Base-by-base conservation (phyloP, 2,888 invertebrate species). In the Coenonympha glycerion region DNA sequence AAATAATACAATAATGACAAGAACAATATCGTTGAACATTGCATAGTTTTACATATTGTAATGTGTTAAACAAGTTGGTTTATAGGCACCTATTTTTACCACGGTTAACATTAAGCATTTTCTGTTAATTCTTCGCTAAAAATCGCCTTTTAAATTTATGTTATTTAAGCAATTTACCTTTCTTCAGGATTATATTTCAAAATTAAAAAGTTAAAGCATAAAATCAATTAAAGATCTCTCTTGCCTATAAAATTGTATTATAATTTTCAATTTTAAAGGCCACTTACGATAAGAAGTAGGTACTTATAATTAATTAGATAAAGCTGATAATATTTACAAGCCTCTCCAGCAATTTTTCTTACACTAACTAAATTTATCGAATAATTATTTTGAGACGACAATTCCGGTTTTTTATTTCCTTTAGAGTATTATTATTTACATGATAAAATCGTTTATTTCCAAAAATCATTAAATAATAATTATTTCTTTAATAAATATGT, bases 261-360 rank as follows among this genome's bases (percentile, higher is more conserved):
- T 22, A 26, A 26, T 39, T 24, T 41, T 18, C 28, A 41, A 41
- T 41, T n/a, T 39, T 16, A 11, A 40, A 30, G 19, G 30, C 13
- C 5, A 21, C 8, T 31, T 42, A 21, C 19, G 3, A 13, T 31
- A 30, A 42, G 33, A 24, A 33, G 9, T 45, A 33, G 11, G 34
- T n/a, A 34, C 34, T 34, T 45, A 45, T 15, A 42, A 22, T 24
- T 45, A 45, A 21, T 45, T 45, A 34, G 24, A 60, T 49, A 51
- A 73, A 74, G 74, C 72, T 63, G 64, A 72, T 68, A 71, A 55
- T 84, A 85, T 84, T 71, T 83, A 84, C 85, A 85, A 79, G 79
- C 78, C 72, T 78, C 77, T 64, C 65, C 56, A 63, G 63, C 69
- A 67, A 60, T 64, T 67, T 66, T 42, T 33, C 57, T 64, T 68